Evolutionary conservation across 2,888 invertebrate genomes (phyloP).

Genomic region (Uloborus plumipes): DNA sequence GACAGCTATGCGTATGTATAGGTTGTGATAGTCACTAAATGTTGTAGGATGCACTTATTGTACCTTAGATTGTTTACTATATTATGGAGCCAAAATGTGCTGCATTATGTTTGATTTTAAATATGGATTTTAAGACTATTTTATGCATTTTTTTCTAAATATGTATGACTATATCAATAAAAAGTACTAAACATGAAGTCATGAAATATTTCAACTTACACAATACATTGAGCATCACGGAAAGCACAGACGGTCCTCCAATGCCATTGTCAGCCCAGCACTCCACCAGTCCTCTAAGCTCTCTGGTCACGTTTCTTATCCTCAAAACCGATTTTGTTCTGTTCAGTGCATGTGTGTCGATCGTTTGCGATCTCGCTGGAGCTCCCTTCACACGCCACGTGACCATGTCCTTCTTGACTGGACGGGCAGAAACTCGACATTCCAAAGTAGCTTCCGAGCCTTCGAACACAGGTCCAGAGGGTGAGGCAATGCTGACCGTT

Average conservation of each 20-base stretch:
- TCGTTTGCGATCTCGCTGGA: constrained; percentile 72
- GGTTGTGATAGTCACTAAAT: too few species aligned
- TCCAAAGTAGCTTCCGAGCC: constrained; percentile 85
- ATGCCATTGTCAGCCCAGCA: constrained; percentile 65
- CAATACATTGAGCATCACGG: constrained; percentile 46
- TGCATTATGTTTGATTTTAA: too few species aligned
- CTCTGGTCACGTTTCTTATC: constrained; percentile 51
- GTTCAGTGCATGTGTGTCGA: constrained; percentile 55
- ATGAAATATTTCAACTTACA: constrained; percentile 36
- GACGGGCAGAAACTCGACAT: constrained; percentile 89
- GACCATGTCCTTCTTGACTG: constrained; percentile 84
- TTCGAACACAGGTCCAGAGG: constrained; percentile 71
- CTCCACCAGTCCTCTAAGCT: constrained; percentile 54
- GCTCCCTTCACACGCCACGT: constrained; percentile 80
- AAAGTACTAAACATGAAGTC: background rate
- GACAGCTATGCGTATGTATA: too few species aligned
- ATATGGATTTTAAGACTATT: too few species aligned
- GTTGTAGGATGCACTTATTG: too few species aligned
- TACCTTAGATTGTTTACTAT: too few species aligned
- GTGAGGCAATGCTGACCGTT: constrained; percentile 46
- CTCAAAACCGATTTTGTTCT: constrained; percentile 50
- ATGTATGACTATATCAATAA: too few species aligned
- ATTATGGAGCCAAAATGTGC: too few species aligned
- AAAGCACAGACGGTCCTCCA: constrained; percentile 51
- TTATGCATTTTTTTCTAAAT: too few species aligned